A percentile compares a stretch with the other conserved stretches of the same genome.
Conservation (phyloP, 2,888 invertebrate genomes). For the Luperina testacea region DNA sequence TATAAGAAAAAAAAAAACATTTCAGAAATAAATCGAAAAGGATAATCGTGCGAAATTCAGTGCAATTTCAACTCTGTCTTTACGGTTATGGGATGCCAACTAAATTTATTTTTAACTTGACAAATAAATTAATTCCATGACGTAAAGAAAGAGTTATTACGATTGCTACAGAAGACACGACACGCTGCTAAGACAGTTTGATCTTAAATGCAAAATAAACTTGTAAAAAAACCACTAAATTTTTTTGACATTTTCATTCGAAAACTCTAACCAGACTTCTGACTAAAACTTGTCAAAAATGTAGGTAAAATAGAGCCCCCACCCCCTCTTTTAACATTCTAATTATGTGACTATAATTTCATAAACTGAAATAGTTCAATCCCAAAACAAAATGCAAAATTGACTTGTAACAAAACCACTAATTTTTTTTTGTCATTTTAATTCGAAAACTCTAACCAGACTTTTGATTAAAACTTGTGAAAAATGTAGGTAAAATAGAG, state of each 20-base stretch:
- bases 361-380: too few relatives aligned
- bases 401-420: too few relatives aligned
- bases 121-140: background rate
- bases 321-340: too few relatives aligned
- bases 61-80: background rate
- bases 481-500: too few relatives aligned
- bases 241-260: background rate
- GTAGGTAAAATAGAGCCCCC: too few relatives aligned
- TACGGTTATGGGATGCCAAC: background rate
- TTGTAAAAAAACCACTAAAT: background rate
- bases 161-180: constrained; percentile 33
- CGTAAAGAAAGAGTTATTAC: background rate
- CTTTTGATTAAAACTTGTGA: too few relatives aligned
- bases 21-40: background rate
- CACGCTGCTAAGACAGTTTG: background rate
- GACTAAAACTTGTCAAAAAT: background rate
- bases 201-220: too few relatives aligned
- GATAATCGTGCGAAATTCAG: background rate
- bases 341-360: too few relatives aligned
- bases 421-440: too few relatives aligned
- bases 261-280: background rate
- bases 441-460: too few relatives aligned
- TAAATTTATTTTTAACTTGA: too few relatives aligned
- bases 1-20: background rate
- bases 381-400: too few relatives aligned